Conservation (phyloP, 1,140 invertebrate species). For the Fopius arisanus region DNA sequence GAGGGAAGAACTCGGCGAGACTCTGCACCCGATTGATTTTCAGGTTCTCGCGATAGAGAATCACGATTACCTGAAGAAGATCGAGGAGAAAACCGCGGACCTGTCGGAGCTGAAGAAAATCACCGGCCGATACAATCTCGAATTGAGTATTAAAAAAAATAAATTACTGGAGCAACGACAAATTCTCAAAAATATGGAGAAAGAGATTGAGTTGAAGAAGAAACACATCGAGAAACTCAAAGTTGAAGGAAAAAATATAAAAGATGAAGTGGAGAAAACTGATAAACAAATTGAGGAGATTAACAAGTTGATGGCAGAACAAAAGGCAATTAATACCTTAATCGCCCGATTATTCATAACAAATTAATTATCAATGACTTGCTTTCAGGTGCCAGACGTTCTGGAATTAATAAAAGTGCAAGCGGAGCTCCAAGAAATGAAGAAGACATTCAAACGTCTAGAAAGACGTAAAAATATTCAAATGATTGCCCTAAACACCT, state of each 20-base stretch:
- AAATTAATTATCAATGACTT: neutral
- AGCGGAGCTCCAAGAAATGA: constrained; percentile 61
- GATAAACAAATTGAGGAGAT: constrained; percentile 51
- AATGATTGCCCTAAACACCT: constrained; percentile 29
- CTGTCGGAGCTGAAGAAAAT: constrained; percentile 64
- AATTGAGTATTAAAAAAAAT: constrained; percentile 62
- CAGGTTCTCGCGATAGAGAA: constrained; percentile 68
- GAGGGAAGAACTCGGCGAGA: constrained; percentile 63
- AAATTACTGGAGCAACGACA: constrained; percentile 58
- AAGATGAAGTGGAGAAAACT: constrained; percentile 50
- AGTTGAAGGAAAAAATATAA: constrained; percentile 31
- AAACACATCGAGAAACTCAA: constrained; percentile 39
- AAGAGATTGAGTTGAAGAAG: constrained; percentile 38
- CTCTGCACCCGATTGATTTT: constrained; percentile 65
- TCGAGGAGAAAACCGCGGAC: constrained; percentile 61
- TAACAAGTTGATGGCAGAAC: constrained; percentile 50
- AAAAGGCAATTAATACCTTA: constrained; percentile 49
- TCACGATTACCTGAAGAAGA: constrained; percentile 55
- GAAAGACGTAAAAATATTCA: constrained; percentile 63
- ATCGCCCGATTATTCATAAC: too few relatives aligned
- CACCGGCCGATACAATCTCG: constrained; percentile 53
- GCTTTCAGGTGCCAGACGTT: constrained; percentile 62
- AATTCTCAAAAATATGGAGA: constrained; percentile 53
- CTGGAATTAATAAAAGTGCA: constrained; percentile 67
- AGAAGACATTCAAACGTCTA: constrained; percentile 62